phyloP scores from a whole-genome alignment of 1,140 invertebrate genomes.

The Panonychus citri region DNA sequence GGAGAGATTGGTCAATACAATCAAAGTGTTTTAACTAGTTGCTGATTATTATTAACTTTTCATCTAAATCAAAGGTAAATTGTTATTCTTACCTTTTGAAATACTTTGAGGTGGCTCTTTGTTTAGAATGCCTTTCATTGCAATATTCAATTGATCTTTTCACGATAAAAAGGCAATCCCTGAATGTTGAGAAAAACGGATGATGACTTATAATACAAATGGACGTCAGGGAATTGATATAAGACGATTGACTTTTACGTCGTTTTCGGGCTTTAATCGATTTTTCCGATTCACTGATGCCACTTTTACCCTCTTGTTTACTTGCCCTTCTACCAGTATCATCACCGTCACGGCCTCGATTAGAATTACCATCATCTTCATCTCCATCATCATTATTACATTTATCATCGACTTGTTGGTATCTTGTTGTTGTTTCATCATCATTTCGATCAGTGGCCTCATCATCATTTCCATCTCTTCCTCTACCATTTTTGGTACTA shows the following conservation, averaged over 20 bases:
- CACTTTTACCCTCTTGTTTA: neutral
- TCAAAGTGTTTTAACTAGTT: too few relatives aligned
- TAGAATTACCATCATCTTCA: neutral
- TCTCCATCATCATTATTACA: too few relatives aligned
- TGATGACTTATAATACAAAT: slow-evolving; percentile 95
- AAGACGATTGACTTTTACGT: slow-evolving; percentile 3
- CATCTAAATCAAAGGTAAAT: too few relatives aligned
- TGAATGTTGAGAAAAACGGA: slow-evolving; percentile 92
- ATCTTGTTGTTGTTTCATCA: too few relatives aligned
- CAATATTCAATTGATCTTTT: slow-evolving; percentile 73
- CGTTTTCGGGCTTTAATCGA: neutral
- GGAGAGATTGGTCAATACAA: too few relatives aligned
- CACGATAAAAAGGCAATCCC: slow-evolving; percentile 83
- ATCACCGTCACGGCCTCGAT: neutral
- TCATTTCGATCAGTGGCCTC: too few relatives aligned
- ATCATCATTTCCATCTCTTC: too few relatives aligned
- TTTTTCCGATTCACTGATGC: neutral
- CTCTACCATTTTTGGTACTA: neutral
- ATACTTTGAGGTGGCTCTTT: neutral
- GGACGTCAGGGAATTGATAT: slow-evolving; percentile 43
- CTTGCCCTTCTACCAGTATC: neutral
- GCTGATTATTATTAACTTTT: too few relatives aligned
- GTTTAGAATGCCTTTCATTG: neutral
- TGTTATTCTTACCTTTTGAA: neutral
- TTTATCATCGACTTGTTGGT: too few relatives aligned